These are phyloP conservation scores for Daphoenositta chrysoptera DNA, from an alignment of 2,113 vertebrate genomes.

Conservation along the genomic window DNA sequence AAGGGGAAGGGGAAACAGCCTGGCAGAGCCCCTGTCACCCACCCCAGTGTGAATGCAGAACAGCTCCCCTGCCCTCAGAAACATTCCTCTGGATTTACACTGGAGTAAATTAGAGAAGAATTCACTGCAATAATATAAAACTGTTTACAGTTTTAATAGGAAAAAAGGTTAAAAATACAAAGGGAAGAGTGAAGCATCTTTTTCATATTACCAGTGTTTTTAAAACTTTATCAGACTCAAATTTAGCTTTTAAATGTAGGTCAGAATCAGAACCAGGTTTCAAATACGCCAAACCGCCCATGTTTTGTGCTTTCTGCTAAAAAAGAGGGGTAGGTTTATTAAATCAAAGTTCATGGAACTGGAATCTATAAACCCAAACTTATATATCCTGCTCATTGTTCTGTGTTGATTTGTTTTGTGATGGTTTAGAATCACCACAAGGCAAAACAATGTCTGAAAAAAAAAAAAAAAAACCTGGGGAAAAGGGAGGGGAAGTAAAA, in stretches of 20 bases:
- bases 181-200: slow-evolving; percentile 33
- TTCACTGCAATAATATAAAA: slow-evolving; percentile 37
- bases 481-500: not conserved
- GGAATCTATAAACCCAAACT: slow-evolving; percentile 32
- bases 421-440: slow-evolving; percentile 7
- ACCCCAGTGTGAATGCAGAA: not conserved
- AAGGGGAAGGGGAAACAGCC: not conserved
- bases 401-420: not conserved
- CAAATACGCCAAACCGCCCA: not conserved
- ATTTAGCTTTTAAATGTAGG: slow-evolving; percentile 22
- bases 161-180: slow-evolving; percentile 41
- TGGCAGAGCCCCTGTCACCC: not conserved
- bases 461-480: not conserved
- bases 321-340: not conserved
- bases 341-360: slow-evolving; percentile 18
- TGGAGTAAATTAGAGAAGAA: slow-evolving; percentile 52
- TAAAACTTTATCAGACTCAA: slow-evolving; percentile 45
- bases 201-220: slow-evolving; percentile 34
- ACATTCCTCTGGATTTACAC: slow-evolving; percentile 34
- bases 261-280: slow-evolving; percentile 47
- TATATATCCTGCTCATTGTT: not conserved
- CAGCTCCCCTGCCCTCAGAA: not conserved
- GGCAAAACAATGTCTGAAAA: slow-evolving; percentile 22
- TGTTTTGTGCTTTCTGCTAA: not conserved
- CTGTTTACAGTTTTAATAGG: slow-evolving; percentile 42